Percentiles rank a stretch among this genome's conserved stretches.
phyloP scores from a whole-genome alignment of 1,140 invertebrate genomes.

The Drosophila repletoides region DNA sequence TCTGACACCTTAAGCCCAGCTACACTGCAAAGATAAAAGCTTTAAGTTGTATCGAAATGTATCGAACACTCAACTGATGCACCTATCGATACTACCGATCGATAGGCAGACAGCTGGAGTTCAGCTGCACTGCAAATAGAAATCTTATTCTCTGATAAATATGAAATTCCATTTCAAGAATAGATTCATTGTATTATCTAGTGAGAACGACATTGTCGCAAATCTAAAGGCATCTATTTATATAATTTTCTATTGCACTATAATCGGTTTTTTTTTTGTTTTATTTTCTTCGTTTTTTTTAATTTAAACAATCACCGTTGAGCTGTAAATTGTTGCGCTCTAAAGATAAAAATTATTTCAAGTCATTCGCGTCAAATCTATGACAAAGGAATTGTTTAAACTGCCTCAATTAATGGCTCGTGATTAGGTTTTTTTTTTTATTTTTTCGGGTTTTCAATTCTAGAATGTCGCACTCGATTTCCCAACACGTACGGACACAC shows the following conservation, averaged over 20 bases:
- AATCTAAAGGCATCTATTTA: slow-evolving; percentile 4
- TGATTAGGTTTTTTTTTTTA: slow-evolving; percentile 31
- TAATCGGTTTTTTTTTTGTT: too few species aligned
- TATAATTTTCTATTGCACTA: slow-evolving; percentile 40
- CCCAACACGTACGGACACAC: neutral
- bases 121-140: too few species aligned
- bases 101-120: too few species aligned
- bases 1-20: too few species aligned
- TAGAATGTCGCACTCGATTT: slow-evolving; percentile 2
- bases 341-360: slow-evolving; percentile 68
- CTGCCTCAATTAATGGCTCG: slow-evolving; percentile 25
- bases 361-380: slow-evolving; percentile 36
- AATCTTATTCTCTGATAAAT: too few species aligned
- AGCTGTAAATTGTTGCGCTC: slow-evolving; percentile 55
- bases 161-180: slow-evolving; percentile 9
- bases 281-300: too few species aligned
- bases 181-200: neutral
- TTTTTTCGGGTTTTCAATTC: neutral
- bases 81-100: too few species aligned
- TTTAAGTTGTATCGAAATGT: too few species aligned
- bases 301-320: slow-evolving; percentile 72
- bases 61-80: too few species aligned
- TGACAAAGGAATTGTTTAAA: slow-evolving; percentile 45
- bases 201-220: slow-evolving; percentile 8
- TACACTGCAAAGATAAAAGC: too few species aligned